Evolutionary conservation across 2,888 invertebrate genomes (phyloP).

Genomic region (Halictus ligatus): DNA sequence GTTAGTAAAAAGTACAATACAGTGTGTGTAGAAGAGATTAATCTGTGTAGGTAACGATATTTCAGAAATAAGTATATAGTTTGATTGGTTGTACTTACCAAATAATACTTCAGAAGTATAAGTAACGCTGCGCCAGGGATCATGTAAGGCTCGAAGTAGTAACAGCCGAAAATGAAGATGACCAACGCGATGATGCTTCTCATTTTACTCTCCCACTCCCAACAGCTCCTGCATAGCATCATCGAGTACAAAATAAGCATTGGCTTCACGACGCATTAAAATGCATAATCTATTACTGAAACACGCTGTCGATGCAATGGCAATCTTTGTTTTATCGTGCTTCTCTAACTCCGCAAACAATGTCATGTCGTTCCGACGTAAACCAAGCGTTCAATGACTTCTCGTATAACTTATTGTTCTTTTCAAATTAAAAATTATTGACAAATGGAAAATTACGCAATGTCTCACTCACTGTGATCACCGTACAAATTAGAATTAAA

Average conservation of each 20-base stretch:
- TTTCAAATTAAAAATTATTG: too few species aligned
- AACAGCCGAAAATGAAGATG: constrained; percentile 94
- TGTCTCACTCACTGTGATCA: too few species aligned
- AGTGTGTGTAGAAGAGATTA: background rate
- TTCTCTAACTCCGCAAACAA: background rate
- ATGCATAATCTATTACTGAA: background rate
- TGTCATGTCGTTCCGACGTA: too few species aligned
- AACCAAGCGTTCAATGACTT: too few species aligned
- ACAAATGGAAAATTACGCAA: too few species aligned
- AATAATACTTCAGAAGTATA: constrained; percentile 91
- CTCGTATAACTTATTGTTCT: too few species aligned
- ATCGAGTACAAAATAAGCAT: constrained; percentile 9
- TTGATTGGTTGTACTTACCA: constrained; percentile 84
- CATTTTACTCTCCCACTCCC: constrained; percentile 97
- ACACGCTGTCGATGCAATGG: background rate
- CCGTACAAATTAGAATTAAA: too few species aligned
- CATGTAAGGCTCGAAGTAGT: constrained; percentile 98
- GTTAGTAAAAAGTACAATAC: background rate
- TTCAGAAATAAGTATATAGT: background rate
- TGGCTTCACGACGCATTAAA: background rate
- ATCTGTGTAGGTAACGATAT: background rate
- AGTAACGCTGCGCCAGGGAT: constrained; percentile 93
- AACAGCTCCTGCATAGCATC: constrained; percentile 90
- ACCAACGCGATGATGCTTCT: constrained; percentile 93
- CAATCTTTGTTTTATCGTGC: background rate